Percentiles rank a stretch among this genome's conserved stretches.
phyloP scores from a whole-genome alignment of 2,113 vertebrate species.

The Narcine bancroftii region DNA sequence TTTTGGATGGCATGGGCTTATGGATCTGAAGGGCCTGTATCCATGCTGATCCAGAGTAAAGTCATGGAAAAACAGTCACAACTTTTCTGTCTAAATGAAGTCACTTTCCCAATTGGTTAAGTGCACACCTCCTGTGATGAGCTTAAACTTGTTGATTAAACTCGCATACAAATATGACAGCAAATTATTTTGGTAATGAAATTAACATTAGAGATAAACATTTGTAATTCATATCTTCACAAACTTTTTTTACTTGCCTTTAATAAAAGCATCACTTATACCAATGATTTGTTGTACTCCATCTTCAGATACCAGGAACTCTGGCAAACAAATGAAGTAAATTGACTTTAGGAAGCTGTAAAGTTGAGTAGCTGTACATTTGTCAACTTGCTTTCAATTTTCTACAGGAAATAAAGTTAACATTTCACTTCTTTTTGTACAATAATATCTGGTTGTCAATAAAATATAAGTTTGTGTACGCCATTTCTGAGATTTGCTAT shows the following conservation, averaged over 20 bases:
- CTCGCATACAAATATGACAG: not conserved
- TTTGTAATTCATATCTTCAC: too few relatives aligned
- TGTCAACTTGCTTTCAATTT: not conserved
- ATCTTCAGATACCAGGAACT: constrained; percentile 81
- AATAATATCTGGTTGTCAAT: not conserved
- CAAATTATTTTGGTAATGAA: not conserved
- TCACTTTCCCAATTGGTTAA: not conserved
- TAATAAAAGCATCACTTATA: constrained; percentile 96
- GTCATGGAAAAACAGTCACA: not conserved
- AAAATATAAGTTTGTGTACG: not conserved
- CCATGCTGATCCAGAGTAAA: not conserved
- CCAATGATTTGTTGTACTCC: constrained; percentile 83
- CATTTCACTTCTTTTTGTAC: not conserved
- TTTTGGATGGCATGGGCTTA: too few relatives aligned
- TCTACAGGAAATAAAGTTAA: not conserved
- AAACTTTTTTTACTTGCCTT: constrained; percentile 62
- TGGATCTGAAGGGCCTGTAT: too few relatives aligned
- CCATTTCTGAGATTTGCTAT: not conserved
- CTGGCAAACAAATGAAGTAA: constrained; percentile 56
- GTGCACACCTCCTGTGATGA: not conserved
- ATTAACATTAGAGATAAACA: not conserved
- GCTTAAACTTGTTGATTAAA: not conserved
- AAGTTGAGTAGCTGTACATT: constrained; percentile 37
- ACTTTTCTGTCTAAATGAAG: not conserved
- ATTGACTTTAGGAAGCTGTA: constrained; percentile 38